phyloP scores from a whole-genome alignment of 2,113 vertebrate genomes.

The Barbus barbus region DNA sequence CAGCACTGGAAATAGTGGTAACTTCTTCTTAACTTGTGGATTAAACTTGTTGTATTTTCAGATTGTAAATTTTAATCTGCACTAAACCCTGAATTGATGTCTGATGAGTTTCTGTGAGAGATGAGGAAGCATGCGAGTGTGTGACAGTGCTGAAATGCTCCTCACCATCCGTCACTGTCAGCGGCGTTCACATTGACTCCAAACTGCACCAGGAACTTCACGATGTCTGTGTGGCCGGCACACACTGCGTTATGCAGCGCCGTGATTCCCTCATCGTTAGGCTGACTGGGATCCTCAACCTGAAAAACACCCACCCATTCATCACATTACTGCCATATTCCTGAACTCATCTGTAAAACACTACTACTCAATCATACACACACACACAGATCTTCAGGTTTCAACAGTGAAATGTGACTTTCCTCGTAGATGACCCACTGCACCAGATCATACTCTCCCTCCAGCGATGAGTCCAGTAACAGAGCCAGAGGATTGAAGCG shows the following conservation, averaged over 20 bases:
- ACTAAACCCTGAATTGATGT: too few relatives aligned
- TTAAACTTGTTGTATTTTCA: too few relatives aligned
- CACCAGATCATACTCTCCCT: constrained; percentile 96
- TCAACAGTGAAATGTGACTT: constrained; percentile 40
- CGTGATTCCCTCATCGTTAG: constrained; percentile 97
- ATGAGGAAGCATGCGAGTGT: not conserved
- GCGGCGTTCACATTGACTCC: constrained; percentile 97
- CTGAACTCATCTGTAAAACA: not conserved
- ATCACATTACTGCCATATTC: not conserved
- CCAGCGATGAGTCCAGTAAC: constrained; percentile 94
- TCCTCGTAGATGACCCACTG: constrained; percentile 99
- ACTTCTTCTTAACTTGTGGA: too few relatives aligned
- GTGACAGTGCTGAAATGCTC: too few relatives aligned
- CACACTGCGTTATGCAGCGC: constrained; percentile 97
- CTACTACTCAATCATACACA: not conserved
- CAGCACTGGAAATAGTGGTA: too few relatives aligned
- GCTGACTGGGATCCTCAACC: constrained; percentile 96
- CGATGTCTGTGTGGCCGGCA: constrained; percentile 93
- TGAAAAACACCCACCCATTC: constrained; percentile 54
- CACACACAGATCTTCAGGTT: not conserved
- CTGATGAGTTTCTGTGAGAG: not conserved
- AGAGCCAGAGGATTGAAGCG: constrained; percentile 95
- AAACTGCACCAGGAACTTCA: constrained; percentile 96
- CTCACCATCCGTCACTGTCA: constrained; percentile 94
- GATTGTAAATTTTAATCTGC: too few relatives aligned